Percentiles rank a stretch among this genome's conserved stretches.
phyloP scores from a whole-genome alignment of 2,888 invertebrate genomes.

The Orthosia incerta region DNA sequence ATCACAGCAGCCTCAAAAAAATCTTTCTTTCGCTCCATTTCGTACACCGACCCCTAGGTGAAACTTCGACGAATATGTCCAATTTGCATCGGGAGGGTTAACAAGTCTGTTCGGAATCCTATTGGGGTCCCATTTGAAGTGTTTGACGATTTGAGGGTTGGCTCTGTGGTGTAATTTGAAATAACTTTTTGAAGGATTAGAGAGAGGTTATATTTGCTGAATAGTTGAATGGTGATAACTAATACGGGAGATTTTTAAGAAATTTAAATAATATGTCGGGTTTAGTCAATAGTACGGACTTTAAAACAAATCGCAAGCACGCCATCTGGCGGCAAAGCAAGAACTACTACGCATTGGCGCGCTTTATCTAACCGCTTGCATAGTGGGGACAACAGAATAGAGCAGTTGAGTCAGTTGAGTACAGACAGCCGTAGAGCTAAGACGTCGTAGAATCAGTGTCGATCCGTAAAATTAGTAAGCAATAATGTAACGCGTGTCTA shows the following conservation, averaged over 20 bases:
- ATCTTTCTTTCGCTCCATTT: constrained; percentile 4
- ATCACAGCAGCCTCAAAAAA: not conserved
- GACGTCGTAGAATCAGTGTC: too few relatives aligned
- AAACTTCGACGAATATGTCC: constrained; percentile 30
- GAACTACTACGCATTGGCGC: too few relatives aligned
- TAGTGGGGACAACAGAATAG: too few relatives aligned
- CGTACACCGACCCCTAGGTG: not conserved
- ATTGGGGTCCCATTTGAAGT: constrained; percentile 37
- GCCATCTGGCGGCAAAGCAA: too few relatives aligned
- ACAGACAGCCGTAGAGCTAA: too few relatives aligned
- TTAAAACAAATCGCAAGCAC: too few relatives aligned
- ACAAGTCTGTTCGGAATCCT: constrained; percentile 34
- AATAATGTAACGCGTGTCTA: too few relatives aligned
- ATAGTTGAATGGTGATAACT: not conserved
- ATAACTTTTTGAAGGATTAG: not conserved
- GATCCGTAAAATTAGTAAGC: too few relatives aligned
- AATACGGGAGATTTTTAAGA: not conserved
- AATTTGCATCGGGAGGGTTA: constrained; percentile 52
- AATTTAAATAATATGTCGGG: too few relatives aligned
- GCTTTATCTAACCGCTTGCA: too few relatives aligned
- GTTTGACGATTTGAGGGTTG: constrained; percentile 10
- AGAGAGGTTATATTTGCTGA: not conserved
- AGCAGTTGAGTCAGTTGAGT: too few relatives aligned
- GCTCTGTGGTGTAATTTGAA: not conserved
- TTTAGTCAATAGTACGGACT: too few relatives aligned